These are phyloP conservation scores for Heliconius eleuchia DNA, from an alignment of 1,140 invertebrate species.

Conservation along the genomic window DNA sequence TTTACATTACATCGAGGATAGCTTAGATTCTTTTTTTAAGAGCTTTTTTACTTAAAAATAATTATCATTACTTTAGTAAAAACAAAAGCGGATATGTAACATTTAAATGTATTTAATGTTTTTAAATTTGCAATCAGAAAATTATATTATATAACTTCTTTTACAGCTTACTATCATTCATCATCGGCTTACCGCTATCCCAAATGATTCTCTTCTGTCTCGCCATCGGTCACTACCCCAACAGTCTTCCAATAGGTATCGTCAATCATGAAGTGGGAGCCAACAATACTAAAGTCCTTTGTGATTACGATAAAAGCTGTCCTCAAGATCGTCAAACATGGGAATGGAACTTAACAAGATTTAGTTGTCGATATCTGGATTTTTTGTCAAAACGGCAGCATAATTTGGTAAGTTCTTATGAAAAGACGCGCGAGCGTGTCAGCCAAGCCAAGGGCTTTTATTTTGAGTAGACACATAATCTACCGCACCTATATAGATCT, in stretches of 20 bases:
- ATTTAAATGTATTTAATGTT: too few relatives aligned
- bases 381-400: constrained; percentile 84
- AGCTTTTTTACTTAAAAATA: too few relatives aligned
- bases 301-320: constrained; percentile 81
- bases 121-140: too few relatives aligned
- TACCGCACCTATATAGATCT: too few relatives aligned
- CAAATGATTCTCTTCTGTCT: constrained; percentile 97
- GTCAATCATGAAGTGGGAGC: constrained; percentile 89
- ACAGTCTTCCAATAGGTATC: constrained; percentile 90
- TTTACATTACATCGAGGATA: too few relatives aligned
- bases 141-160: constrained; percentile 24
- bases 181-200: constrained; percentile 94
- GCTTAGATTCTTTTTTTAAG: too few relatives aligned
- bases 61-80: too few relatives aligned
- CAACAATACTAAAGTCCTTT: constrained; percentile 80
- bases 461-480: too few relatives aligned
- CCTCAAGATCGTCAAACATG: constrained; percentile 62
- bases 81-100: too few relatives aligned
- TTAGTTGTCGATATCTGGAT: constrained; percentile 90
- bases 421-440: too few relatives aligned
- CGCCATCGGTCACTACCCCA: constrained; percentile 95
- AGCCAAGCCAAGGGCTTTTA: too few relatives aligned
- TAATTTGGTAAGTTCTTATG: constrained; percentile 81
- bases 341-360: constrained; percentile 82
- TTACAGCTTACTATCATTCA: constrained; percentile 92